These are phyloP conservation scores for Xiphorhynchus erythropygius DNA, from an alignment of 2,797 vertebrate genomes.

Conservation along the genomic window DNA sequence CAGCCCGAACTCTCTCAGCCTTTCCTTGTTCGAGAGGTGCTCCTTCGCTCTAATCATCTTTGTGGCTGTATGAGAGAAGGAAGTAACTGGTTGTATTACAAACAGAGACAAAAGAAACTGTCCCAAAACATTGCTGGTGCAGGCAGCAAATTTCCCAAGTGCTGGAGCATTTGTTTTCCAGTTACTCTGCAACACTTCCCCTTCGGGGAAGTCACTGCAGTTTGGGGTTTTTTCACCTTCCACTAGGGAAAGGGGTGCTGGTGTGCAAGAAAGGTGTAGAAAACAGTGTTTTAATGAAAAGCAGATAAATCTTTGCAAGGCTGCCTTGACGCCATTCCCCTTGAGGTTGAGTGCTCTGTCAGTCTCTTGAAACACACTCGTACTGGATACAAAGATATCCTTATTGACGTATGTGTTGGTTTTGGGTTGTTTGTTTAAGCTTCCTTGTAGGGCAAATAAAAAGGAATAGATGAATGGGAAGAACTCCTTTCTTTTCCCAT, in stretches of 20 bases:
- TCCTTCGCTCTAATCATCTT: not conserved
- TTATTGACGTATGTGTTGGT: not conserved
- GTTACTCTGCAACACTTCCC: too few species aligned
- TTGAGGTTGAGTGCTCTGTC: not conserved
- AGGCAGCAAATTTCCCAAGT: not conserved
- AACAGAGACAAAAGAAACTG: not conserved
- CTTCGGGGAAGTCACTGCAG: not conserved
- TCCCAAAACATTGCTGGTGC: not conserved
- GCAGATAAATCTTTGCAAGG: not conserved
- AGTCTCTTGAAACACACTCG: not conserved
- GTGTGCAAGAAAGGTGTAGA: not conserved
- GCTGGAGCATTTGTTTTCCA: not conserved
- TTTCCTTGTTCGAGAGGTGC: not conserved
- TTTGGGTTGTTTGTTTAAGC: slow-evolving; percentile 45
- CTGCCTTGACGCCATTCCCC: not conserved
- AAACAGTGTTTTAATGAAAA: not conserved
- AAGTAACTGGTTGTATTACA: not conserved
- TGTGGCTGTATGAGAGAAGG: rapidly evolving
- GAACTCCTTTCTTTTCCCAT: slow-evolving; percentile 9
- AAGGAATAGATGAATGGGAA: slow-evolving; percentile 19
- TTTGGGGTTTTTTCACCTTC: not conserved
- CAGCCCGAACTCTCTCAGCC: not conserved
- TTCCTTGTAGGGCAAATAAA: slow-evolving; percentile 10
- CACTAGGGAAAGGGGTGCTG: rapidly evolving
- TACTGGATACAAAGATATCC: slow-evolving; percentile 1